Percentiles rank a stretch among this genome's conserved stretches.
Evolutionary conservation across 1,140 invertebrate species (phyloP).

Genomic region (Lordiphosa collinella): DNA sequence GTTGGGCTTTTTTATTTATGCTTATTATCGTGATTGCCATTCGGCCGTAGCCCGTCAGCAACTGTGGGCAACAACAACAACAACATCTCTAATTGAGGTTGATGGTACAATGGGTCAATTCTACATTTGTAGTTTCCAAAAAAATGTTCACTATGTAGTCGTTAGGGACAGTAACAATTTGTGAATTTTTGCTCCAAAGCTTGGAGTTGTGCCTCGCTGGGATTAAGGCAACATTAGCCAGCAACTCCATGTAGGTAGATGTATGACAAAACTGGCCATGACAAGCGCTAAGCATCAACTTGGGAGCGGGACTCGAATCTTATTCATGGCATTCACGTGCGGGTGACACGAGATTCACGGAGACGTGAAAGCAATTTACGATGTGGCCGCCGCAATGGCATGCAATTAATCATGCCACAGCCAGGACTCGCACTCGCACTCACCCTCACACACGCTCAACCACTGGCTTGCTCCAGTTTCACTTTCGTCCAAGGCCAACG

Average conservation of each 20-base stretch:
- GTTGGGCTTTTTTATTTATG: constrained; percentile 72
- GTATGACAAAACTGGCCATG: neutral
- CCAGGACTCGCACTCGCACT: constrained; percentile 13
- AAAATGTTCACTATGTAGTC: too few relatives aligned
- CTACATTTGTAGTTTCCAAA: too few relatives aligned
- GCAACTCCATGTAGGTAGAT: neutral
- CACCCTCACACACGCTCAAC: neutral
- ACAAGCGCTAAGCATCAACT: neutral
- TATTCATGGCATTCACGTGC: constrained; percentile 56
- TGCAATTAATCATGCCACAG: constrained; percentile 68
- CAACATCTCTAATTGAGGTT: neutral
- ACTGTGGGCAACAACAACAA: constrained; percentile 3
- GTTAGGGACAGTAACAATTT: too few relatives aligned
- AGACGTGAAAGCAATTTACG: constrained; percentile 65
- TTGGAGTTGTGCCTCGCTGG: too few relatives aligned
- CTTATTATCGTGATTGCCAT: constrained; percentile 73
- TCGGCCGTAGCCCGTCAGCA: constrained; percentile 18
- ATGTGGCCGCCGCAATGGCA: constrained; percentile 62
- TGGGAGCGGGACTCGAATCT: constrained; percentile 2
- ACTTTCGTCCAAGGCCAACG: constrained; percentile 24
- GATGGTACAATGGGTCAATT: too few relatives aligned
- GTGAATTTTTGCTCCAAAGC: too few relatives aligned
- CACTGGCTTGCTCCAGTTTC: constrained; percentile 30
- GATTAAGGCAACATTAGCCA: constrained; percentile 46
- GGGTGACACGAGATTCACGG: constrained; percentile 41